Evolutionary conservation across 2,888 invertebrate species (phyloP).

Genomic region (Biston betularia): DNA sequence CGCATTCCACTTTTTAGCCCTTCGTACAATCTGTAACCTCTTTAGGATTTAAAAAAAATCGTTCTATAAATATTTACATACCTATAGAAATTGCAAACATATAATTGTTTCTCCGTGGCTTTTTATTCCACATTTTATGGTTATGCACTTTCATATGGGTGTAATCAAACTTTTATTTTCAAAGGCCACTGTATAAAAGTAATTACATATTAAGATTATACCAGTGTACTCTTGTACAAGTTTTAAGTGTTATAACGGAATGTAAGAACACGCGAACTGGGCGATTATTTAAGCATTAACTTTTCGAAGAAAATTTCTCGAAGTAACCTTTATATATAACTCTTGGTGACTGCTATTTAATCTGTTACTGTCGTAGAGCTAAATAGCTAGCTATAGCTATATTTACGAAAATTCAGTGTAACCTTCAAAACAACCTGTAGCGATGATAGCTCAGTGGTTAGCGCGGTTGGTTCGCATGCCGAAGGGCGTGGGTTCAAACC

Average conservation of each 20-base stretch:
- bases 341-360: not conserved
- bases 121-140: conserved; percentile 15
- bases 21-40: no score
- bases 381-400: no score
- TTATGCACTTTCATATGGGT: conserved; percentile 12
- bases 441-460: no score
- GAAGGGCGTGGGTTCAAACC: no score
- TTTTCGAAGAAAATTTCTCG: conserved; percentile 51
- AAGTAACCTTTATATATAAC: not conserved
- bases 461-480: no score
- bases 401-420: no score
- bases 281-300: conserved; percentile 58
- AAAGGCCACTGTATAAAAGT: conserved; percentile 40
- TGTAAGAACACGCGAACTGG: conserved; percentile 31
- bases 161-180: conserved; percentile 44
- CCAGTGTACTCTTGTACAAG: not conserved
- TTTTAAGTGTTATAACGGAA: conserved; percentile 20
- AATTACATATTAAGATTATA: conserved; percentile 22
- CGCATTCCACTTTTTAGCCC: no score
- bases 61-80: no score
- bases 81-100: not conserved
- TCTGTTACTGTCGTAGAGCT: not conserved
- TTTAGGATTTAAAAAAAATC: no score
- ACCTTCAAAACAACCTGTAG: no score
- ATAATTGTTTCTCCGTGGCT: not conserved